Evolutionary conservation across 1,140 invertebrate species (phyloP).

Genomic region (Vanessa tameamea): DNA sequence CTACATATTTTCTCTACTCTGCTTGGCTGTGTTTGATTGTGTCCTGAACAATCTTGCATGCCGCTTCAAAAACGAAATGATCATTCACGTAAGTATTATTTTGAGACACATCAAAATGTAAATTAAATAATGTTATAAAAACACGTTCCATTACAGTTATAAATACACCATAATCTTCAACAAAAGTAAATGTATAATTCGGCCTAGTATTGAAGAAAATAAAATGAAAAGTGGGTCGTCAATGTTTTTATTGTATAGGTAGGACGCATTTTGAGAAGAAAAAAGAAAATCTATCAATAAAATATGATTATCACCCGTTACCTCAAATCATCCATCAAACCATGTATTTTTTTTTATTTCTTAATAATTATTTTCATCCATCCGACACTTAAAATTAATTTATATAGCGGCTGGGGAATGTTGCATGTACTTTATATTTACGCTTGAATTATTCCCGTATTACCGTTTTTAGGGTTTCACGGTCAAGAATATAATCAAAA

Average conservation of each 20-base stretch:
- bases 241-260: constrained; percentile 36
- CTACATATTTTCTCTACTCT: constrained; percentile 88
- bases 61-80: constrained; percentile 88
- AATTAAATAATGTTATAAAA: constrained; percentile 48
- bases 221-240: constrained; percentile 35
- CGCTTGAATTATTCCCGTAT: constrained; percentile 46
- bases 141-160: constrained; percentile 52
- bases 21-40: constrained; percentile 88
- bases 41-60: constrained; percentile 87
- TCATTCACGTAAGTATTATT: constrained; percentile 89
- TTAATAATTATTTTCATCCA: constrained; percentile 68
- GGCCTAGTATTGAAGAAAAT: constrained; percentile 32
- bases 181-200: constrained; percentile 29
- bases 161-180: constrained; percentile 39
- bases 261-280: constrained; percentile 34
- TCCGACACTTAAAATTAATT: constrained; percentile 73
- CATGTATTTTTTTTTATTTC: constrained; percentile 55
- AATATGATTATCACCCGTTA: constrained; percentile 54
- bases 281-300: constrained; percentile 34
- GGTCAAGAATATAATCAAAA: not conserved
- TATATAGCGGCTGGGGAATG: constrained; percentile 79
- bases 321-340: constrained; percentile 68
- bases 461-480: constrained; percentile 45
- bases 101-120: constrained; percentile 78
- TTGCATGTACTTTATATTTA: constrained; percentile 65